Evolutionary conservation across 2,888 invertebrate genomes (phyloP).

Genomic region (Andrena hattorfiana): DNA sequence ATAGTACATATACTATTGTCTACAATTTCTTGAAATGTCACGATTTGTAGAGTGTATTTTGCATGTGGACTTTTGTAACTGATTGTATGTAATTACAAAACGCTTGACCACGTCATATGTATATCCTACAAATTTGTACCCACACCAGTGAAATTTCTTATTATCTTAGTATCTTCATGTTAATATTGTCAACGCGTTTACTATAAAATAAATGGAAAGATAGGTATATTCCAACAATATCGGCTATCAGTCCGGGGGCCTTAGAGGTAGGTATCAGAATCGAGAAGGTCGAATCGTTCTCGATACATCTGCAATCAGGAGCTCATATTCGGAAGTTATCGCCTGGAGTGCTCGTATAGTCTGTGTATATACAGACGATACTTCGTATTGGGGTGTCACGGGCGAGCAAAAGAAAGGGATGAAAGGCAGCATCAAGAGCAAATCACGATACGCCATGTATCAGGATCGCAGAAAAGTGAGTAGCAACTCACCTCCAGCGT

Average conservation of each 20-base stretch:
- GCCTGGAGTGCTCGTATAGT: not conserved
- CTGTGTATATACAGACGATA: not conserved
- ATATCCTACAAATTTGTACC: not conserved
- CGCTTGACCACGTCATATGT: not conserved
- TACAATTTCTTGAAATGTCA: no score
- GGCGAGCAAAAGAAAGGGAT: constrained; percentile 44
- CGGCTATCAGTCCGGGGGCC: not conserved
- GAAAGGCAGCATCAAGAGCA: constrained; percentile 68
- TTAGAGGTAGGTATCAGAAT: constrained; percentile 27
- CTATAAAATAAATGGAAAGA: no score
- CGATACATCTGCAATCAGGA: constrained; percentile 78
- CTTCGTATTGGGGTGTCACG: not conserved
- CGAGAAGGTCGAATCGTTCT: constrained; percentile 64
- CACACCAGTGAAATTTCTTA: not conserved
- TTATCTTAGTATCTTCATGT: not conserved
- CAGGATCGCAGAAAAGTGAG: constrained; percentile 72
- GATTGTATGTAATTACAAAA: not conserved
- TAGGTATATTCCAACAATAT: not conserved
- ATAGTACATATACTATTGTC: no score
- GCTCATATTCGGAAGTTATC: constrained; percentile 57
- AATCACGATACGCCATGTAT: constrained; percentile 78
- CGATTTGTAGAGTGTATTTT: no score
- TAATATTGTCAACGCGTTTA: no score
- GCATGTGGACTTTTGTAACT: no score
- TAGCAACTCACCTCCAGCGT: not conserved